phyloP scores from a whole-genome alignment of 2,113 vertebrate genomes.

The Symphodus melops region DNA sequence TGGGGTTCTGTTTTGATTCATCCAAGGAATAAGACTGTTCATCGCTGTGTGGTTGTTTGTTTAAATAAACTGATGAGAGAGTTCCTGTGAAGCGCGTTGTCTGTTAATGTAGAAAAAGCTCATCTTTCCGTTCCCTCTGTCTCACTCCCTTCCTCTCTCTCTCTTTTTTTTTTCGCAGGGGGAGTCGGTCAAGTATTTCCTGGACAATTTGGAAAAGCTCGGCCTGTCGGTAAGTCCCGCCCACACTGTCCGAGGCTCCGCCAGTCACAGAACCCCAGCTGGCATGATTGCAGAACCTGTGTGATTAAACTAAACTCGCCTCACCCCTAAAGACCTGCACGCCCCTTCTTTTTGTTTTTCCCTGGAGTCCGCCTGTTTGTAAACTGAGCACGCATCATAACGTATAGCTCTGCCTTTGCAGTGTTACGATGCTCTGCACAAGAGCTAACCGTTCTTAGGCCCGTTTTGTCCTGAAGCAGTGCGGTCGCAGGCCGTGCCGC shows the following conservation, averaged over 20 bases:
- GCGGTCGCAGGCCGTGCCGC: no score
- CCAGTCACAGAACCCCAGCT: neutral
- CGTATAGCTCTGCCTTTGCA: no score
- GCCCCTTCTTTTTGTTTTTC: no score
- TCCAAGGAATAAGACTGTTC: neutral
- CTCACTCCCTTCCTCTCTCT: slow-evolving; percentile 34
- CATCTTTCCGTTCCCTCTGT: neutral
- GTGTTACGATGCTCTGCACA: no score
- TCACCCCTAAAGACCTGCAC: no score
- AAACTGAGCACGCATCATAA: no score
- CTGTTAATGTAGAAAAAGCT: neutral
- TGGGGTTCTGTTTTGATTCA: neutral
- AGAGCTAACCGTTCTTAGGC: no score
- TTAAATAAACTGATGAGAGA: no score
- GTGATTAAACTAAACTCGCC: neutral
- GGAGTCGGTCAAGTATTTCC: slow-evolving; percentile 98
- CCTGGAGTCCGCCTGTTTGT: no score
- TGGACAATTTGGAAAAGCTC: slow-evolving; percentile 98
- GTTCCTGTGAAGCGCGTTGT: no score
- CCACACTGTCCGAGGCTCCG: neutral
- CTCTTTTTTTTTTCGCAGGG: slow-evolving; percentile 88
- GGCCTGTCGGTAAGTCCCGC: slow-evolving; percentile 90
- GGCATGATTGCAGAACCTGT: slow-evolving; percentile 7
- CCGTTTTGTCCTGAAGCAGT: no score
- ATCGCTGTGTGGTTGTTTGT: no score